Base-by-base conservation (phyloP, 2,888 invertebrate genomes). In the Crioceris asparagi region DNA sequence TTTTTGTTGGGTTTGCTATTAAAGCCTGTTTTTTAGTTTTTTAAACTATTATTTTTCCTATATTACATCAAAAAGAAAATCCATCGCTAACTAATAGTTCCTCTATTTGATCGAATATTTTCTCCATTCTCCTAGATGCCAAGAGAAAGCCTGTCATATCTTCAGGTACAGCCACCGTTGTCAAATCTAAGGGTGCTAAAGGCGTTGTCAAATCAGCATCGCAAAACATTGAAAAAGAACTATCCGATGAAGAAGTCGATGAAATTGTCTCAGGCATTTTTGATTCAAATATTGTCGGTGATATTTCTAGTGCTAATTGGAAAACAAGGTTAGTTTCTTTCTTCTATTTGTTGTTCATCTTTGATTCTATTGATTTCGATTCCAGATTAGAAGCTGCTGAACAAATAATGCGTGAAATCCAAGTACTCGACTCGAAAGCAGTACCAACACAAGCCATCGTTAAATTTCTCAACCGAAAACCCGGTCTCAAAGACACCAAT, bases 401-500 rank as follows among this genome's bases (percentile, higher is more conserved):
- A 55, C 75, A 75, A 50, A 70, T 88, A 47, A 64, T 73, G 25
- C 72, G 70, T 31, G 69, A 72, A 16, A 60, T 84, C 1, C 74
- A 73, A 49, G 70, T 71, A 3, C 69, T 80, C 50, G 75, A 80
- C 18, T 57, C 71, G 2, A 70, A 71, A 35, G 76, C 77, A 19
- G 69, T 80, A 2, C 75, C 79, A 0, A 74, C 82, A 0, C 92
- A 92, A 63, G 75, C 84, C 1, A 59, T 91, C 17, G 74, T 85
- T 17, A 74, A 82, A 36, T 74, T 75, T 2, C 56, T 88, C 11
- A 77, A 76, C 47, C 83, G 77, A 54, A 92, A 91, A 57, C 92
- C 92, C 0, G 93, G 93, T 1, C 61, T 81, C 1, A 80, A 87
- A 59, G 93, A 93, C 55, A 91, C 83, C 40, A 92, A 93, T 60